Evolutionary conservation across 2,797 vertebrate species (phyloP).

Genomic region (Microctenopoma steveboyesi): DNA sequence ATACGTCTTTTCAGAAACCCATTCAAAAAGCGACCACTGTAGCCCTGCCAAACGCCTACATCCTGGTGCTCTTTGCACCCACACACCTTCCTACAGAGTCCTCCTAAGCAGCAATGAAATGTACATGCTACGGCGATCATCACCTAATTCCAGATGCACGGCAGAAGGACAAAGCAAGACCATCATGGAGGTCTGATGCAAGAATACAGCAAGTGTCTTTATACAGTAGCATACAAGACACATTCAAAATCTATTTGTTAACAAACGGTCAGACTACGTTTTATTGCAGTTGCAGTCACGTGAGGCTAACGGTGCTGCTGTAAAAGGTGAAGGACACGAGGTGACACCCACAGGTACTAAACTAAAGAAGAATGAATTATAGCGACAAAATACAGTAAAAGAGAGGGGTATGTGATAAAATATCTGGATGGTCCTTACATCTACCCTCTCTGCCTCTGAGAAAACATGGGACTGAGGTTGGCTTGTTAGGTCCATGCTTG

Average conservation of each 20-base stretch:
- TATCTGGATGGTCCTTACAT: conserved; percentile 30
- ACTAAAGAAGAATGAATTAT: conserved; percentile 9
- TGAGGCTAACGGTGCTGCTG: conserved; percentile 8
- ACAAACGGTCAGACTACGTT: conserved; percentile 17
- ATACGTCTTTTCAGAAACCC: conserved; percentile 51
- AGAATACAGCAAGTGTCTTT: conserved; percentile 21
- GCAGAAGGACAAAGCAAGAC: conserved; percentile 22
- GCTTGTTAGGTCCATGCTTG: conserved; percentile 64
- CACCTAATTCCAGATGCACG: conserved; percentile 37
- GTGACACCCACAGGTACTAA: conserved; percentile 10
- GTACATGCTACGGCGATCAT: conserved; percentile 31
- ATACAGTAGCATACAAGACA: conserved; percentile 8
- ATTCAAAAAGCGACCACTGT: conserved; percentile 44
- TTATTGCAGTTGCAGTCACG: conserved; percentile 1
- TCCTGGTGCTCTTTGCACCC: conserved; percentile 54
- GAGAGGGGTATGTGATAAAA: conserved; percentile 9
- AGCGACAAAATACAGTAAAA: conserved; percentile 5
- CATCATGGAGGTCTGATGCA: conserved; percentile 1
- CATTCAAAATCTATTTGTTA: conserved; percentile 18
- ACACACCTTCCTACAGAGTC: conserved; percentile 67
- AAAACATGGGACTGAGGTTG: conserved; percentile 51
- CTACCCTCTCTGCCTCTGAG: conserved; percentile 42
- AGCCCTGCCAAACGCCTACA: conserved; percentile 66
- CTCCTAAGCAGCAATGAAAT: conserved; percentile 24
- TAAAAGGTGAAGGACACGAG: conserved; percentile 6